Conservation (phyloP, 2,888 invertebrate genomes). For the Scaptomyza polygonia region DNA sequence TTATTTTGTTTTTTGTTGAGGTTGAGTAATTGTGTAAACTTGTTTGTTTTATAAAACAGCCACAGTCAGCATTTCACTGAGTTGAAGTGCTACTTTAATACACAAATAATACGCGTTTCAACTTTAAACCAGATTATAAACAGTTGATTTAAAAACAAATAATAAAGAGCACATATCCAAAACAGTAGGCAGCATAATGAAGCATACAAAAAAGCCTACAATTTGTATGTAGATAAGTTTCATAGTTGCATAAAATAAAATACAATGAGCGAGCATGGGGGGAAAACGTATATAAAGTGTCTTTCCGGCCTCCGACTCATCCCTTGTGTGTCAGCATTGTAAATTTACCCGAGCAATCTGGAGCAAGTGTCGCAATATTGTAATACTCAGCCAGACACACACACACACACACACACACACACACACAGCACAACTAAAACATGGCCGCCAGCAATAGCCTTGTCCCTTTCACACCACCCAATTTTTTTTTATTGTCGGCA, state of each 20-base stretch:
- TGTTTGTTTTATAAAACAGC: not conserved
- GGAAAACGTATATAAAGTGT: constrained; percentile 26
- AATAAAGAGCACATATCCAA: not conserved
- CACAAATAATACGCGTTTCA: not conserved
- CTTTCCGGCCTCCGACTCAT: constrained; percentile 11
- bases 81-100: not conserved
- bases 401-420: not conserved
- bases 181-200: constrained; percentile 1
- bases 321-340: constrained; percentile 69
- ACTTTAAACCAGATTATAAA: not conserved
- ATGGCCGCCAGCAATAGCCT: constrained; percentile 45
- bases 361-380: constrained; percentile 80
- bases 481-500: constrained; percentile 41
- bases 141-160: not conserved
- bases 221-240: constrained; percentile 14
- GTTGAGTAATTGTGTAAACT: not conserved
- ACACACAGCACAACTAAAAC: constrained; percentile 43
- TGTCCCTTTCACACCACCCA: not conserved
- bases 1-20: not conserved
- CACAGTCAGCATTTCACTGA: no score
- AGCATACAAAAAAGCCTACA: not conserved
- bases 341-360: constrained; percentile 78
- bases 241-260: constrained; percentile 28
- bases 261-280: constrained; percentile 12
- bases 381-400: constrained; percentile 59